Evolutionary conservation across 2,113 vertebrate species (phyloP).

Genomic region (Rana temporaria): DNA sequence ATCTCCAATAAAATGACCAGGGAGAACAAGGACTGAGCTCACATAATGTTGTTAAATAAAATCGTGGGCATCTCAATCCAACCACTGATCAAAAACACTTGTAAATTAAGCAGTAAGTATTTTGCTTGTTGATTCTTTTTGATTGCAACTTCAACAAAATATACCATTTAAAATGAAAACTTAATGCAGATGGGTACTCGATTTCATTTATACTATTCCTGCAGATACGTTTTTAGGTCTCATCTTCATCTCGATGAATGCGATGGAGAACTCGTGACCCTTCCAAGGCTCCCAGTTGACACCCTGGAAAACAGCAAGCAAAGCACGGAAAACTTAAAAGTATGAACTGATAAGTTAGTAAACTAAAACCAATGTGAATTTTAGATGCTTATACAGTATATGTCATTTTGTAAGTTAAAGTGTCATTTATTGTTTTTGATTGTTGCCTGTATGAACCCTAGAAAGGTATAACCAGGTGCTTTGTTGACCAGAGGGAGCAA

Average conservation of each 20-base stretch:
- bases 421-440: no score
- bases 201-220: neutral
- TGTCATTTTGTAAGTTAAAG: no score
- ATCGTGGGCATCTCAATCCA: neutral
- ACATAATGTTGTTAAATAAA: no score
- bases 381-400: no score
- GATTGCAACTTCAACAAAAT: neutral
- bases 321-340: neutral
- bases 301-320: conserved; percentile 68
- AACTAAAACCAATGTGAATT: no score
- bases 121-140: neutral
- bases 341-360: no score
- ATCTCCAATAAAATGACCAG: neutral
- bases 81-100: neutral
- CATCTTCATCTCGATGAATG: conserved; percentile 88
- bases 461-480: no score
- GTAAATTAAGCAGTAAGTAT: neutral
- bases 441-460: no score
- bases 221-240: conserved; percentile 58
- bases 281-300: conserved; percentile 93
- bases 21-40: neutral
- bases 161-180: neutral
- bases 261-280: conserved; percentile 86
- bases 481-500: no score
- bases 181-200: neutral